phyloP scores from a whole-genome alignment of 1,140 invertebrate genomes.

The Akabosia matsudoensis region DNA sequence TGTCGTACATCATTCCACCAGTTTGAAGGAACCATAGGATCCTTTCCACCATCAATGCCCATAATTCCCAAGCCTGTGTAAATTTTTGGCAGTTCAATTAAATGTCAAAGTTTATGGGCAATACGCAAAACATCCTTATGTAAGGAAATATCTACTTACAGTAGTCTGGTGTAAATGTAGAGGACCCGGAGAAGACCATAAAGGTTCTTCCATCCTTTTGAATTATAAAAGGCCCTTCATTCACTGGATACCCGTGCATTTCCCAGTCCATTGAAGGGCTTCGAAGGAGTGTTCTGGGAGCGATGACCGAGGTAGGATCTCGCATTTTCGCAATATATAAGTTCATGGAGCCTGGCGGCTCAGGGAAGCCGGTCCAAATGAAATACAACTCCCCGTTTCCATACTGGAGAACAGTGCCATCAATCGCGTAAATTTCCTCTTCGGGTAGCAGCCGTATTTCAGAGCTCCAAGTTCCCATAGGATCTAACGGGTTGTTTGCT shows the following conservation, averaged over 20 bases:
- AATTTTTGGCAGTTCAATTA: neutral
- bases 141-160: constrained; percentile 10
- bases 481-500: neutral
- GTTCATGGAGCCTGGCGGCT: constrained; percentile 23
- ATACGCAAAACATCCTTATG: neutral
- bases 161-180: constrained; percentile 39
- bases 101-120: neutral
- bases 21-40: constrained; percentile 33
- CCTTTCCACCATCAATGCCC: constrained; percentile 36
- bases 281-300: neutral
- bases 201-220: constrained; percentile 35
- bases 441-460: constrained; percentile 3
- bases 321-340: constrained; percentile 13
- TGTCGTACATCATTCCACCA: constrained; percentile 37
- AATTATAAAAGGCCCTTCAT: constrained; percentile 40
- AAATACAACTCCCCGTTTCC: constrained; percentile 7
- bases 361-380: constrained; percentile 22
- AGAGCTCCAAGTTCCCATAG: neutral
- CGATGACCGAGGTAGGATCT: neutral
- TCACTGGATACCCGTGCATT: constrained; percentile 28
- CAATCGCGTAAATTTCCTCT: constrained; percentile 24
- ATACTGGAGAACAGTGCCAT: constrained; percentile 14
- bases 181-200: constrained; percentile 33
- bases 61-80: constrained; percentile 29
- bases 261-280: constrained; percentile 15